Evolutionary conservation across 1,140 invertebrate species (phyloP), one percentile per base, ranked within the genome.

Genomic region (Amyelois transitella): DNA sequence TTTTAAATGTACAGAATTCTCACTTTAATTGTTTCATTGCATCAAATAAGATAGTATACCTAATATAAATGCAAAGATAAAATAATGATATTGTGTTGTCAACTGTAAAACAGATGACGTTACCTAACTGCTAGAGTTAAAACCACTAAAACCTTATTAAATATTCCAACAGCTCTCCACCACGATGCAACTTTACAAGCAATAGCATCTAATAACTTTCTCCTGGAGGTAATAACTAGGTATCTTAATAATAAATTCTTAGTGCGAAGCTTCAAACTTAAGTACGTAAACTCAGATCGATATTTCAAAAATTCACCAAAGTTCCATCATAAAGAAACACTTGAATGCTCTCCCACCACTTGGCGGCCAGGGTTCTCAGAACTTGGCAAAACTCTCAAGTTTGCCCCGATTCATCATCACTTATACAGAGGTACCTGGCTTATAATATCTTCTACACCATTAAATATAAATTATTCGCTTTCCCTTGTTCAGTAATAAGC

Each of bases 311-410:
- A 75, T 72, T 75, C 67, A 51, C 25, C 43, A 59, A 78, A 82
- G 71, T 78, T 75, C 58, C 55, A 64, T 72, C 73, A 66, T 77
- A 80, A 75, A 77, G 79, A 72, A 78, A 76, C 77, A 77, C 70
- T 78, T 59, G 47, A 72, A 65, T 78, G 75, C 72, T 66, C 70
- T 79, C 69, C 67, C 57, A 65, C 62, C 66, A 74, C 58, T 72
- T 66, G 51, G 59, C 55, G 65, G 55, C 66, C 56, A 65, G 18
- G 62, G 66, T 75, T 69, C 67, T 72, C 60, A 57, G 55, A 77
- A 77, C 53, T 72, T 74, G 51, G 55, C 58, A 60, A 68, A 68
- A 74, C 69, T 77, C 60, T 54, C 50, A 72, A 79, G 54, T 77
- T 79, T 67, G 18, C 25, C 44, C 55, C 72, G 61, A 75, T 78